A percentile compares a stretch with the other conserved stretches of the same genome.
phyloP scores from a whole-genome alignment of 2,113 vertebrate species.

The Pipra filicauda region DNA sequence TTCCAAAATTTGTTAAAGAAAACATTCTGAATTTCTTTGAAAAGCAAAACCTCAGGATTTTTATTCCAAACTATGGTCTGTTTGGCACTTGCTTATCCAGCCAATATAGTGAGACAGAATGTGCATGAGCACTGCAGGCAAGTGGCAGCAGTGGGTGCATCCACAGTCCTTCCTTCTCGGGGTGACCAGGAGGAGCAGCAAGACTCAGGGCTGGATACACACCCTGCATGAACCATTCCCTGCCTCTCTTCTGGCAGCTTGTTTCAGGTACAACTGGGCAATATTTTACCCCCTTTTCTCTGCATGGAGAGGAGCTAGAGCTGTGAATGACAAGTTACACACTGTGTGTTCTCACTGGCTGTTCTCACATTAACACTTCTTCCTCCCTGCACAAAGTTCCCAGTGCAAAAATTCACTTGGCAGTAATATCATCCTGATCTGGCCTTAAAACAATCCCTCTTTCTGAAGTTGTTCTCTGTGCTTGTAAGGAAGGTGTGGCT shows the following conservation, averaged over 20 bases:
- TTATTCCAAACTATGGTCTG: background rate
- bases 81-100: background rate
- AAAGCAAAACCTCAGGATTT: background rate
- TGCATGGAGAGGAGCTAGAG: background rate
- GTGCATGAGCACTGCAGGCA: background rate
- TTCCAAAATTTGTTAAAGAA: background rate
- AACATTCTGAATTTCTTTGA: background rate
- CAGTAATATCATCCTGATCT: background rate
- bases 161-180: background rate
- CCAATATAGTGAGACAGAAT: fast-evolving
- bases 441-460: background rate
- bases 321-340: background rate
- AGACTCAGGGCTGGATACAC: fast-evolving
- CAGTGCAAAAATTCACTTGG: constrained; percentile 11
- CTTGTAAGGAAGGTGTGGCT: background rate
- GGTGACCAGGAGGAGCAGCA: background rate
- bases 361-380: constrained; percentile 28
- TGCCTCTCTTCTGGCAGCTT: background rate
- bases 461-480: background rate
- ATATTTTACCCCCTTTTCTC: background rate
- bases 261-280: background rate
- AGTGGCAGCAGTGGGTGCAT: fast-evolving
- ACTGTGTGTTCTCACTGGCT: background rate
- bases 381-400: background rate
- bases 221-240: background rate